phyloP scores from a whole-genome alignment of 2,113 vertebrate species.

The Pachypanchax playfairii region DNA sequence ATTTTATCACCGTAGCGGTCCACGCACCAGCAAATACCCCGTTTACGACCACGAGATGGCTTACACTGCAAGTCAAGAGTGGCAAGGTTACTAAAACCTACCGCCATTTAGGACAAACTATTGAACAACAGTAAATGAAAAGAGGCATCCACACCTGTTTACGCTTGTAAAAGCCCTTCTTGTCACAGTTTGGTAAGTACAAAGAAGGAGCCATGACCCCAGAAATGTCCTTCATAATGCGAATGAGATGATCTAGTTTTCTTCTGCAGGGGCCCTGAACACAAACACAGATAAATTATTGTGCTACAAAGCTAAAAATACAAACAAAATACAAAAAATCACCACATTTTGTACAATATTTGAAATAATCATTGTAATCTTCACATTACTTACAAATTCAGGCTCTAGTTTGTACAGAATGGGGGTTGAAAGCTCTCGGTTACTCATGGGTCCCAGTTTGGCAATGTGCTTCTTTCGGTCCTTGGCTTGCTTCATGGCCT shows the following conservation, averaged over 20 bases:
- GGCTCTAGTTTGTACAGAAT: constrained; percentile 86
- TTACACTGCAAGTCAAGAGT: constrained; percentile 83
- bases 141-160: constrained; percentile 86
- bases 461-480: constrained; percentile 86
- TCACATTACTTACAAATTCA: constrained; percentile 83
- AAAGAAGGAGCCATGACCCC: constrained; percentile 87
- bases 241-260: constrained; percentile 90
- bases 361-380: constrained; percentile 3
- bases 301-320: neutral
- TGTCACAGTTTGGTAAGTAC: constrained; percentile 97
- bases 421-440: constrained; percentile 80
- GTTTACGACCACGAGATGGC: constrained; percentile 91
- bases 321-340: too few relatives aligned
- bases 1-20: constrained; percentile 92
- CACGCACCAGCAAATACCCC: constrained; percentile 97
- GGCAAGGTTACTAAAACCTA: neutral
- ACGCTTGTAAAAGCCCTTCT: constrained; percentile 97
- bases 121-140: neutral
- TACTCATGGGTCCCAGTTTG: constrained; percentile 78
- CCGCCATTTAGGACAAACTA: neutral
- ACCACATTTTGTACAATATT: too few relatives aligned
- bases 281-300: constrained; percentile 6
- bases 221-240: constrained; percentile 88
- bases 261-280: constrained; percentile 92
- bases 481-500: constrained; percentile 85